Conservation (phyloP, 2,888 invertebrate genomes). For the Merodon equestris region DNA sequence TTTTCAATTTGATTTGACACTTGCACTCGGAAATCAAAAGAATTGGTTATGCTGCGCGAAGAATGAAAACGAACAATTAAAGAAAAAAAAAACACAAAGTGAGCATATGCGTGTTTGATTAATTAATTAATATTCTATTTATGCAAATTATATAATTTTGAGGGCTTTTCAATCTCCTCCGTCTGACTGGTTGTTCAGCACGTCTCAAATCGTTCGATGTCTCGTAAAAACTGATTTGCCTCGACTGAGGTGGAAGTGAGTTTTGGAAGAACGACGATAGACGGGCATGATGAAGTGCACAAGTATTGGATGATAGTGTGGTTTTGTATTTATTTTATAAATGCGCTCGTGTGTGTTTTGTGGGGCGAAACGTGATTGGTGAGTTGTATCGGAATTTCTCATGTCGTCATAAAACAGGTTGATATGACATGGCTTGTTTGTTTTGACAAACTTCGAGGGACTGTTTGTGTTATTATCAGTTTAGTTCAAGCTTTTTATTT, state of each 20-base stretch:
- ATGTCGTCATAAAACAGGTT: constrained; percentile 2
- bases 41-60: constrained; percentile 5
- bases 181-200: constrained; percentile 39
- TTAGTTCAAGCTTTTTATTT: not conserved
- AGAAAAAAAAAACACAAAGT: too few relatives aligned
- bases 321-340: not conserved
- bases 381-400: constrained; percentile 7
- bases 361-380: constrained; percentile 10
- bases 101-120: too few relatives aligned
- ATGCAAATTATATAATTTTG: constrained; percentile 42
- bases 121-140: not conserved
- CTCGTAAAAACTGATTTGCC: constrained; percentile 71
- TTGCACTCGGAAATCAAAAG: constrained; percentile 42
- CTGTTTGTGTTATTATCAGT: constrained; percentile 4
- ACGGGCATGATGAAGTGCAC: constrained; percentile 5
- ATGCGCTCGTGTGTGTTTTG: constrained; percentile 13
- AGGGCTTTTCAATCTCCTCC: constrained; percentile 13
- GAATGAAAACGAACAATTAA: too few relatives aligned
- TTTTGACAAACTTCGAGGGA: not conserved
- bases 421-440: constrained; percentile 27
- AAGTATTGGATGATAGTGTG: constrained; percentile 21
- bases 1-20: constrained; percentile 36
- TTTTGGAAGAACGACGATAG: constrained; percentile 28
- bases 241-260: constrained; percentile 32
- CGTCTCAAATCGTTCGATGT: constrained; percentile 71